phyloP scores from a whole-genome alignment of 2,113 vertebrate species.

The Craseonycteris thonglongyai region DNA sequence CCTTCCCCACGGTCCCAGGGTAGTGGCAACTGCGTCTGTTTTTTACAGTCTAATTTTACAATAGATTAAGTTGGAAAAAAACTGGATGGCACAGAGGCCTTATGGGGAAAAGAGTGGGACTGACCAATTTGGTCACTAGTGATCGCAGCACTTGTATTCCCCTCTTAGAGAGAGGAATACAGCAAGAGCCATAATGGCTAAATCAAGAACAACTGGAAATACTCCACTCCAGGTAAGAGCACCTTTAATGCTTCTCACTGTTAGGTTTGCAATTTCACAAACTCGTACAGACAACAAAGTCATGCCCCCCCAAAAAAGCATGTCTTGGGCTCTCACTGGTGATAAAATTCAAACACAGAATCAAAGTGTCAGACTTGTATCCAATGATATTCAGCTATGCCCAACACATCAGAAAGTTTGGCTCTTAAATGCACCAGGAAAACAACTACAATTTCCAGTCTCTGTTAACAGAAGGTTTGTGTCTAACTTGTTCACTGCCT shows the following conservation, averaged over 20 bases:
- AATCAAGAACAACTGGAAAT: not conserved
- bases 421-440: slow-evolving; percentile 57
- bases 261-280: slow-evolving; percentile 62
- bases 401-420: slow-evolving; percentile 36
- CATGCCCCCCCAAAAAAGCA: not conserved
- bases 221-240: slow-evolving; percentile 54
- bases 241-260: slow-evolving; percentile 18
- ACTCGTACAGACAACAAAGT: slow-evolving; percentile 47
- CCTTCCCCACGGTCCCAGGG: slow-evolving; percentile 64
- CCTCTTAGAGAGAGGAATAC: slow-evolving; percentile 51
- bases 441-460: slow-evolving; percentile 64
- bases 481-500: slow-evolving; percentile 65
- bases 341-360: slow-evolving; percentile 7
- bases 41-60: slow-evolving; percentile 81
- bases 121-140: slow-evolving; percentile 53
- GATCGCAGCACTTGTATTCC: slow-evolving; percentile 29
- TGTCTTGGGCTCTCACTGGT: slow-evolving; percentile 31
- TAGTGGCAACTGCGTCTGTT: slow-evolving; percentile 70
- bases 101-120: slow-evolving; percentile 41
- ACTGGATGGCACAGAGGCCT: slow-evolving; percentile 57
- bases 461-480: slow-evolving; percentile 65
- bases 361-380: not conserved
- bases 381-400: not conserved
- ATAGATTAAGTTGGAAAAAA: slow-evolving; percentile 78
- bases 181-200: slow-evolving; percentile 67